Base-by-base conservation (phyloP, 1,140 invertebrate species). In the Papilio dardanus region DNA sequence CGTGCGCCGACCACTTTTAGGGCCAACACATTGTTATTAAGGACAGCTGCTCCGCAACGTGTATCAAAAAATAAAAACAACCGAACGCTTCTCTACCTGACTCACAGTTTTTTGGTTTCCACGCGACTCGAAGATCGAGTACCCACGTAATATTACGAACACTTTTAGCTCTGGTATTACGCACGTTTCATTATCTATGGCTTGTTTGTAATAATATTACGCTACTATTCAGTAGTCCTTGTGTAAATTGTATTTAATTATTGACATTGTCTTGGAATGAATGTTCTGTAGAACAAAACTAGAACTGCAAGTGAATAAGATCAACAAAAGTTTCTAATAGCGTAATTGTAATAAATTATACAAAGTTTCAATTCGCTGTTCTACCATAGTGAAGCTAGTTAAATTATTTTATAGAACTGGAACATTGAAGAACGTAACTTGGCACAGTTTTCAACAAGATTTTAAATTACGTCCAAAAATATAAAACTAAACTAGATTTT, bases 11-110 rank as follows among this genome's bases (percentile, higher is more conserved):
- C 67, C 78, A 85, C 81, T 83, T 88, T 89, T 82, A 79, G 85
- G 81, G 74, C 76, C 66, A 79, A 84, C 85, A 86, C 81, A 86
- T 88, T 87, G 82, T 88, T 89, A 86, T 85, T 87, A 87, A 77
- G 66, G 82, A 80, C 88, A 90, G 85, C 87, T 88, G 87, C 86
- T 81, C 86, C 82, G 80, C 83, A 86, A 83, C 73, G 84, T 82
- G 75, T 83, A 83, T 82, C 83, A 83, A 87, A 85, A 83, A 84
- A 83, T 81, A 76, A 82, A 79, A 77, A 84, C 77, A 78, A 82
- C 77, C 77, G 76, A 83, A 81, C 69, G 78, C 81, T 62, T 62
- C 75, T 85, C 84, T 89, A 89, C 86, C 87, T 89, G 86, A 83
- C 76, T 46, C 66, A 66, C 78, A 81, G 78, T 87, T 88, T 83